Conservation (phyloP, 2,797 vertebrate species). For the Typhlichthys eigenmanni region DNA sequence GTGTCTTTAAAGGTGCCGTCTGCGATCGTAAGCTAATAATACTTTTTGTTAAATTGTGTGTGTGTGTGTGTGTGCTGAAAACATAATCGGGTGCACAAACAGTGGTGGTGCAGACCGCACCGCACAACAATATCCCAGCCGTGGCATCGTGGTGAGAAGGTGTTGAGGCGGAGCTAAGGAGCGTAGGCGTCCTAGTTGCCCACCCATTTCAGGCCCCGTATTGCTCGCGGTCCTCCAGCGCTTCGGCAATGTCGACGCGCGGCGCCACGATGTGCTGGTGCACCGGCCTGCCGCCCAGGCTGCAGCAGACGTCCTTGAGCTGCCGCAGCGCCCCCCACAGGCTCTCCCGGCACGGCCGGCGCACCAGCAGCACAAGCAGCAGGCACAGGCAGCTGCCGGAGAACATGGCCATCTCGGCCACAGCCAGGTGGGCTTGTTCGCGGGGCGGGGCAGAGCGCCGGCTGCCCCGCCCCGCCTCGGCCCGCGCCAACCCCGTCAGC, state of each 20-base stretch:
- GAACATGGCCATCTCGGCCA: conserved; percentile 79
- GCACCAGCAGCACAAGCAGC: conserved; percentile 65
- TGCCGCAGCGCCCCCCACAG: conserved; percentile 42
- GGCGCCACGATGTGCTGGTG: conserved; percentile 69
- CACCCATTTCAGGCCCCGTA: conserved; percentile 13
- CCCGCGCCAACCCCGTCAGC: conserved; percentile 57
- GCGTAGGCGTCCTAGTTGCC: neutral
- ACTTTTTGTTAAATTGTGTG: no score
- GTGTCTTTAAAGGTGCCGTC: no score
- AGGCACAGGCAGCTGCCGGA: conserved; percentile 73
- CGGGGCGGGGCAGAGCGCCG: neutral
- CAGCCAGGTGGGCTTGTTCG: conserved; percentile 65
- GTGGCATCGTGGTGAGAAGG: no score
- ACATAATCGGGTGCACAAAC: no score
- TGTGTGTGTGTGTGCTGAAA: no score
- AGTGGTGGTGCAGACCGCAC: no score
- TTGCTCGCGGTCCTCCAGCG: conserved; percentile 59
- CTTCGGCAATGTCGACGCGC: conserved; percentile 65
- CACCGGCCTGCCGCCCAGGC: conserved; percentile 48
- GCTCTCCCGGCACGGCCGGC: conserved; percentile 65
- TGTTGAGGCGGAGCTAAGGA: no score
- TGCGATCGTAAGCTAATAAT: no score
- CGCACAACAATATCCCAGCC: no score
- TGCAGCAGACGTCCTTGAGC: conserved; percentile 60
- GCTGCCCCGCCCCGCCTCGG: neutral